Evolutionary conservation across 2,888 invertebrate genomes (phyloP), one percentile per base, ranked within the genome.

Genomic region (Polydrusus pterygomalis): DNA sequence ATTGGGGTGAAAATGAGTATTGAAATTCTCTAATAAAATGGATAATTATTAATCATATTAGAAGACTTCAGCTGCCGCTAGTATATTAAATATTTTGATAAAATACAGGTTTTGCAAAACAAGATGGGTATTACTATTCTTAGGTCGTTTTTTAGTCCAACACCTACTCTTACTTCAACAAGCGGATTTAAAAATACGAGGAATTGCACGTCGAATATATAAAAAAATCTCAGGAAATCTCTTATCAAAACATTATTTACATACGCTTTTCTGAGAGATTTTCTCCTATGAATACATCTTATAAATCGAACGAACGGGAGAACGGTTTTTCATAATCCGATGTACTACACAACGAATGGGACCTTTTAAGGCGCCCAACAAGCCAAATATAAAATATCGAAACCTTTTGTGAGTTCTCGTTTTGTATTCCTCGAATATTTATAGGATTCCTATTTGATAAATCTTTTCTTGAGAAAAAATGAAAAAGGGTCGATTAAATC

Each of bases 341-440:
- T 60, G 58, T 60, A 60, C 38, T 60, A 60, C 38, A 38, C 38
- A 38, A 60, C 58, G 58, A 38, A 38, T 40, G 17, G 38, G 58
- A 60, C 58, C 58, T 60, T 60, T 60, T 60, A 60, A 60, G 18
- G 58, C 58, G 15, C 34, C 58, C 58, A 60, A 60, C 58, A 38
- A 60, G 58, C 58, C 58, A 60, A 60, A 60, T 60, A 60, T 60
- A 60, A 60, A 60, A 60, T 60, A 60, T 60, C 58, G 58, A 38
- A 40, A 38, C 17, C 38, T 38, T 60, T 60, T 60, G 38, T 60
- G 38, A 17, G 17, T 60, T 17, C 20, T 9, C 10, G 45, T 45
- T 45, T 64, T 45, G 10, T 64, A 47, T 64, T 64, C 49, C 10
- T 45, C 64, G 45, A 47, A 64, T 64, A 64, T 47, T 64, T 64